Base-by-base conservation (phyloP, 2,113 vertebrate genomes). In the Bothrops jararaca region DNA sequence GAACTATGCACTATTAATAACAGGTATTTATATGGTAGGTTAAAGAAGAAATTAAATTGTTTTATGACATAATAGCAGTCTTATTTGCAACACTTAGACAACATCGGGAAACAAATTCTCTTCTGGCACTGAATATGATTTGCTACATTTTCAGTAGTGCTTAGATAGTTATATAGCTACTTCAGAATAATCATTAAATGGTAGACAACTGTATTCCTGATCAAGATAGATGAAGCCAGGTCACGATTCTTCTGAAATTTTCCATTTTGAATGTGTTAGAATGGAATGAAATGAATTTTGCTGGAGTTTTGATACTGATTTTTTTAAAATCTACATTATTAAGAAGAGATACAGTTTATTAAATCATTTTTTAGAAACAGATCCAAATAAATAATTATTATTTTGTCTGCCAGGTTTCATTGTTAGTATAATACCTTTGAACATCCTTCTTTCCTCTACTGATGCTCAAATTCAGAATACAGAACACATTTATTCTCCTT, bases 221-320 rank as follows among this genome's bases (percentile, higher is more conserved):
- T 74, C 29, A n/a, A 85, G 48, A 24, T 93, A 89, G 91, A 93
- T 85, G 64, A 69, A 91, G 4, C 6, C 54, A 0, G 50, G 2
- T 0, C 9, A 26, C 89, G 89, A 92, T 90, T 80, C 89, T 95
- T 89, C 90, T 86, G 69, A 93, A 94, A 93, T 23, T 4, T 48
- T 92, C n/a, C 26, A 6, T 94, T 95, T 95, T 91, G 94, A 94
- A 52, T 92, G 45, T 9, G 18, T 64, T 64, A 85, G 95, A 60
- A 24, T 53, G 80, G 42, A 57, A 20, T 92, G 92, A 91, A 89
- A 89, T 95, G 93, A 93, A 93, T 93, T 95, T 92, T 23, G 15
- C 88, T 54, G 12, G 93, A 74, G 86, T n/a, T 89, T 56, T 87
- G 58, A 5, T 74, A 93, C 85, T 60, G 58, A 90, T 85, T 94